A percentile compares a stretch with the other conserved stretches of the same genome.
These are phyloP conservation scores for Ranitomeya variabilis DNA, from an alignment of 2,113 vertebrate species.

Conservation along the genomic window DNA sequence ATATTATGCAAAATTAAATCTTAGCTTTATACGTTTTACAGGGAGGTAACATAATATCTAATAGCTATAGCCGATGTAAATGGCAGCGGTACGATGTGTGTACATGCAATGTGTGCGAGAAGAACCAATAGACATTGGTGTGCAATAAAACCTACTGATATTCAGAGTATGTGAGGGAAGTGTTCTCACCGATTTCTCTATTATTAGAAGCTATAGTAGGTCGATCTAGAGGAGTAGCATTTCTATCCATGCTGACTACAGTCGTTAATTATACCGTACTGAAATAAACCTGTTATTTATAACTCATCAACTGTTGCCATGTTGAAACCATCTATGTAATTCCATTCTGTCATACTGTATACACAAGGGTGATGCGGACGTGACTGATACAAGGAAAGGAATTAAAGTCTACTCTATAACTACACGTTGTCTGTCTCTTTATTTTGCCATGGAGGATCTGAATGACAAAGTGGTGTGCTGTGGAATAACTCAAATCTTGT, in stretches of 20 bases:
- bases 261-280: constrained; percentile 80
- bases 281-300: constrained; percentile 77
- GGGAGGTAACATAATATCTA: neutral
- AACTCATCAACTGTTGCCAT: constrained; percentile 78
- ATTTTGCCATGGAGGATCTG: neutral
- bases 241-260: constrained; percentile 76
- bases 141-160: constrained; percentile 31
- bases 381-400: constrained; percentile 78
- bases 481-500: no score
- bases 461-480: no score
- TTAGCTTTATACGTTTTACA: constrained; percentile 25
- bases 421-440: neutral
- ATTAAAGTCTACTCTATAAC: constrained; percentile 73
- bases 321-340: constrained; percentile 79
- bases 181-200: constrained; percentile 63
- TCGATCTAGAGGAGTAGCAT: constrained; percentile 76
- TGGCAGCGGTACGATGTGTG: neutral
- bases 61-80: neutral
- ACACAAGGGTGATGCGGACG: constrained; percentile 78
- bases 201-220: constrained; percentile 70
- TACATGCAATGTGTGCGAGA: constrained; percentile 55
- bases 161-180: constrained; percentile 51
- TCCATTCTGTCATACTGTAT: constrained; percentile 81
- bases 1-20: constrained; percentile 10
- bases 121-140: constrained; percentile 65